phyloP scores from a whole-genome alignment of 2,888 invertebrate genomes.

The Molorchus minor region DNA sequence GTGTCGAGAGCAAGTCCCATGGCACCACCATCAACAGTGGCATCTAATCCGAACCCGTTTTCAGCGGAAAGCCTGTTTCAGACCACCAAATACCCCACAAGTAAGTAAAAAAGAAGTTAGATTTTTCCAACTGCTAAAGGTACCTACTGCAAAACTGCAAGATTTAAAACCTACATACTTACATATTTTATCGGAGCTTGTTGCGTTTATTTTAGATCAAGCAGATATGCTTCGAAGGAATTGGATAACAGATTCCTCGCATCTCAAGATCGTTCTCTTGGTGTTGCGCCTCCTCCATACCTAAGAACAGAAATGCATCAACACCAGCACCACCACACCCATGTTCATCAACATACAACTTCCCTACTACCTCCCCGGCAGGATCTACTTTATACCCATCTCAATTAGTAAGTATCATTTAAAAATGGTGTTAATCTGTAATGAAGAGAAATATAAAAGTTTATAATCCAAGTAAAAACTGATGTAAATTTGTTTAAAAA shows the following conservation, averaged over 20 bases:
- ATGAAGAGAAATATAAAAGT: constrained; percentile 17
- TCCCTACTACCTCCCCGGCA: constrained; percentile 71
- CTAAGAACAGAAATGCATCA: constrained; percentile 90
- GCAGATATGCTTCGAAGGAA: constrained; percentile 89
- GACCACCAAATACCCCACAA: constrained; percentile 71
- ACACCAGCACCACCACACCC: constrained; percentile 92
- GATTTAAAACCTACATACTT: too few relatives aligned
- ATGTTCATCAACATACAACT: constrained; percentile 87
- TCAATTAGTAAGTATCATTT: constrained; percentile 68
- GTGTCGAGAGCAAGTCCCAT: constrained; percentile 73
- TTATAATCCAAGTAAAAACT: constrained; percentile 21
- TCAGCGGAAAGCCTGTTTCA: constrained; percentile 89
- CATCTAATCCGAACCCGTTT: constrained; percentile 81
- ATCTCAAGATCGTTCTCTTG: constrained; percentile 76
- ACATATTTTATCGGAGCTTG: constrained; percentile 16
- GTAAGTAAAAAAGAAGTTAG: too few relatives aligned
- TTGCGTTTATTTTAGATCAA: constrained; percentile 67
- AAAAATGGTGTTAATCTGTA: constrained; percentile 1
- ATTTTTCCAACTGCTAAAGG: too few relatives aligned
- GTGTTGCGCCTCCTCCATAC: constrained; percentile 65
- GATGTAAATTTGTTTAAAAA: constrained; percentile 36
- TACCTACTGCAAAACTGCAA: too few relatives aligned
- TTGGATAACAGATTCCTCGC: constrained; percentile 91
- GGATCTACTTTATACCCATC: constrained; percentile 70
- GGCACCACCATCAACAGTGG: constrained; percentile 67